Evolutionary conservation across 1,140 invertebrate genomes (phyloP).

Genomic region (Drosophila bipectinata): DNA sequence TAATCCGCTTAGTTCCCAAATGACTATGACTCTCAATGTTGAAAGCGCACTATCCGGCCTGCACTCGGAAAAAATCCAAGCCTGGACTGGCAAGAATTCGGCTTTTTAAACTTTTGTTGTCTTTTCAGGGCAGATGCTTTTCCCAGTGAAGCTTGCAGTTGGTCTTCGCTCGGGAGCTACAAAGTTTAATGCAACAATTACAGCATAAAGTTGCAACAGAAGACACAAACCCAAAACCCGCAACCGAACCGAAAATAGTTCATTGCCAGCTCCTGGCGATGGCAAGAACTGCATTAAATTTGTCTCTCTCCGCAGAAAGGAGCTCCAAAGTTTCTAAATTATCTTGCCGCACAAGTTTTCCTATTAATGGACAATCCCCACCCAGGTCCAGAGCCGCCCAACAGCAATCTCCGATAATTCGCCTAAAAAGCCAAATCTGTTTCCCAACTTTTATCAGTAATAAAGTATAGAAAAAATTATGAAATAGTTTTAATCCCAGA

Average conservation of each 20-base stretch:
- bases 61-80: background rate
- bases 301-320: constrained; percentile 48
- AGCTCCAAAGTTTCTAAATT: constrained; percentile 53
- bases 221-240: constrained; percentile 16
- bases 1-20: constrained; percentile 69
- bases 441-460: constrained; percentile 22
- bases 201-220: constrained; percentile 53
- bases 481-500: background rate
- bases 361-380: constrained; percentile 23
- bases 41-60: background rate
- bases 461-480: background rate
- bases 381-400: background rate
- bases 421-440: constrained; percentile 35
- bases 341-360: constrained; percentile 50
- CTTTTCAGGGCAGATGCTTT: background rate
- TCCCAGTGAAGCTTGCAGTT: background rate
- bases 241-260: constrained; percentile 48
- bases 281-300: constrained; percentile 57
- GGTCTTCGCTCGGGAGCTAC: background rate
- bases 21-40: constrained; percentile 46
- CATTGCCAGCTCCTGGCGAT: constrained; percentile 45
- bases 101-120: background rate
- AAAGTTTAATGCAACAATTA: constrained; percentile 65
- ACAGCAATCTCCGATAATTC: constrained; percentile 31
- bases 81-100: background rate